These are phyloP conservation scores for Arizona elegans DNA, from an alignment of 2,113 vertebrate genomes.

Conservation along the genomic window DNA sequence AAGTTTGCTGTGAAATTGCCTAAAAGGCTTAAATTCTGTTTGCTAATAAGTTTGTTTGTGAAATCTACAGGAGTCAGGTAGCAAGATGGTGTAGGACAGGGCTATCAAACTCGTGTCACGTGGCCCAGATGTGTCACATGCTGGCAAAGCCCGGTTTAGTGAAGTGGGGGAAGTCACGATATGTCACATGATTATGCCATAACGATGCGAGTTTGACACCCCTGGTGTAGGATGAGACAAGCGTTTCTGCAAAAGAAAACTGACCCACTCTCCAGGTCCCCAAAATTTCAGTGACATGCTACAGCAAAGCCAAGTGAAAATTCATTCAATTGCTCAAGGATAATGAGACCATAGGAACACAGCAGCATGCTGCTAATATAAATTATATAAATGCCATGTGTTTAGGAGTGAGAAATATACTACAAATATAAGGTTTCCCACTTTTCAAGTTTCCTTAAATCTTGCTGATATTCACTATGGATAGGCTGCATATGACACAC, in stretches of 20 bases:
- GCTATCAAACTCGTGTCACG: too few species aligned
- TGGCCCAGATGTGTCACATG: accelerated
- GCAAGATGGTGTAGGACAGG: neutral
- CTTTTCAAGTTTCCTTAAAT: neutral
- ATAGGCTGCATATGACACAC: neutral
- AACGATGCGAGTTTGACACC: too few species aligned
- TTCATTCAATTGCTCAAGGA: neutral
- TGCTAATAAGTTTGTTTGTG: neutral
- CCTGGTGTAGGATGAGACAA: neutral
- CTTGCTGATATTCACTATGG: neutral
- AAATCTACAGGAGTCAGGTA: neutral
- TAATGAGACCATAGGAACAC: neutral
- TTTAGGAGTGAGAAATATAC: neutral
- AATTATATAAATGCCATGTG: neutral
- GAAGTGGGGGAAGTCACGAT: too few species aligned
- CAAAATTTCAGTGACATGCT: neutral
- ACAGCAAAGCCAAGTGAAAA: neutral
- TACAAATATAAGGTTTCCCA: neutral
- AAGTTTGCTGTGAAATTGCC: neutral
- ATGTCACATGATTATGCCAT: too few species aligned
- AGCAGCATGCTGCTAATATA: neutral
- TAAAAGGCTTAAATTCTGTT: neutral
- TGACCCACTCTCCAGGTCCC: neutral
- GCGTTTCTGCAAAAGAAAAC: neutral
- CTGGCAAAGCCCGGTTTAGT: too few species aligned